Base-by-base conservation (phyloP, 2,888 invertebrate genomes). In the Matsumyia berberina region DNA sequence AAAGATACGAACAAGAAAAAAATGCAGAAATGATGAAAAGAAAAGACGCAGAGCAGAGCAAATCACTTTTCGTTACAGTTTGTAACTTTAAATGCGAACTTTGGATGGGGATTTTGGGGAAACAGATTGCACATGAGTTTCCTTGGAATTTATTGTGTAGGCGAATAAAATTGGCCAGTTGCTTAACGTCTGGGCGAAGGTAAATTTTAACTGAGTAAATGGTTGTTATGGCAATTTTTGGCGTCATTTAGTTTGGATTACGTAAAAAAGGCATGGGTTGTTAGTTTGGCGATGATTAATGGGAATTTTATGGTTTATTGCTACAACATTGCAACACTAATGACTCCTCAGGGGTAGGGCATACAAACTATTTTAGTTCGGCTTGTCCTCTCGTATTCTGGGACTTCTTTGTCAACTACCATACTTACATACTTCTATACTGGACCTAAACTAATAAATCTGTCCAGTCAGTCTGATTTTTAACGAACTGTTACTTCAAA, bases 31-130 rank as follows among this genome's bases (percentile, higher is more conserved):
- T 19, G 33, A 49, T 42, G 42, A 17, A n/a, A n/a, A 49, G 64
- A 64, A 24, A 12, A 49, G 37, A 17, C 8, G n/a, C n/a, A 49
- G n/a, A 64, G 33, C 17, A 57, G 57, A 64, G 29, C 35, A 69
- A 62, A 72, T 49, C 31, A 55, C 46, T 51, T 42, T 73, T 69
- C 76, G 81, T 82, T 72, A 57, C 81, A 82, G 76, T 58, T 70
- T 53, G 69, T 70, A 66, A 33, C 9, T 70, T 82, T 70, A 37
- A 44, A 44, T 33, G 12, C 24, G n/a, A 12, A 44, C 17, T 46
- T 35, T 67, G 24, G 24, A 24, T 24, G 4, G 24, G 2, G n/a
- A 35, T 74, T 19, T 17, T 51, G 31, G 15, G 12, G 8, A 19
- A 12, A 9, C 29, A 37, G 9, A 49, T 66, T 53, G 31, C 29